Conservation (phyloP, 2,888 invertebrate species). For the Allacma fusca region DNA sequence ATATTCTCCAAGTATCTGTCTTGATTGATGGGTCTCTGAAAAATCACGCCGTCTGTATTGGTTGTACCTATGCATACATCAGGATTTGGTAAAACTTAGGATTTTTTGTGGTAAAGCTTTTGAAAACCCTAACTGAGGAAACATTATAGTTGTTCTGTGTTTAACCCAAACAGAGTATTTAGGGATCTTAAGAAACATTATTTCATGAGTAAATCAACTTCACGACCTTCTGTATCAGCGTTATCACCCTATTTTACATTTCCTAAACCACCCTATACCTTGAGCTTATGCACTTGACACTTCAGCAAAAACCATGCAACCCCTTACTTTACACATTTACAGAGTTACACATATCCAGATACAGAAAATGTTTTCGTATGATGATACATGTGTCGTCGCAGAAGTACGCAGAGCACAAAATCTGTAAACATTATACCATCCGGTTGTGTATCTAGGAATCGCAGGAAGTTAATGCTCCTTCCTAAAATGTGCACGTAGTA, state of each 20-base stretch:
- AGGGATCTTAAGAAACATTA: not conserved
- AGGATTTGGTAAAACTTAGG: not conserved
- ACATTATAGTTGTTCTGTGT: not conserved
- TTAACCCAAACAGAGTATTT: not conserved
- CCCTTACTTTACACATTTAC: not conserved
- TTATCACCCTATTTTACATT: not conserved
- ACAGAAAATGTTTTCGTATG: no score
- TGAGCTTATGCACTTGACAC: conserved; percentile 6
- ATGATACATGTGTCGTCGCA: no score
- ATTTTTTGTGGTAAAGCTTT: not conserved
- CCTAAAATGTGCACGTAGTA: not conserved
- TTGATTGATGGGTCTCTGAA: conserved; percentile 10
- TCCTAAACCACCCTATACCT: not conserved
- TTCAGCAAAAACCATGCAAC: not conserved
- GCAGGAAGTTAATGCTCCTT: not conserved
- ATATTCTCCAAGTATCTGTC: not conserved
- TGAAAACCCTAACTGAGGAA: conserved; percentile 1
- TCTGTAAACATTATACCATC: no score
- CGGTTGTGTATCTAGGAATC: not conserved
- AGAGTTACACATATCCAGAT: no score
- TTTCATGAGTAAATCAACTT: not conserved
- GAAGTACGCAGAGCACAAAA: no score
- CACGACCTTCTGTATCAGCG: not conserved
- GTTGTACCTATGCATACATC: not conserved
- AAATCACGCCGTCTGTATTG: not conserved